Conservation (phyloP, 2,888 invertebrate genomes). For the Aphrophora alni region DNA sequence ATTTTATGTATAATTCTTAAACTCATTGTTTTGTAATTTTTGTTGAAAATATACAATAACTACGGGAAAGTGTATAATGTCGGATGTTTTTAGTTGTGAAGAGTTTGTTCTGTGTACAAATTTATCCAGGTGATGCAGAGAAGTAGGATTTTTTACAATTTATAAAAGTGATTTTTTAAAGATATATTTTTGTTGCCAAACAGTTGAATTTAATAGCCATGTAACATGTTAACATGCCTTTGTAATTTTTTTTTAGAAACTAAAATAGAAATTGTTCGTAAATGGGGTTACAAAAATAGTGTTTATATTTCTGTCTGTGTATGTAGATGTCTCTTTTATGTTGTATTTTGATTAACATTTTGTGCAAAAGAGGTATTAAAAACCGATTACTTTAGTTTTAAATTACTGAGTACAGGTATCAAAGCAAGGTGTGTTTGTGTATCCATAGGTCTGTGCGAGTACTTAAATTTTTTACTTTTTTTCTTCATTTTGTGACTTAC, state of each 20-base stretch:
- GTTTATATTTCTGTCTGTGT: neutral
- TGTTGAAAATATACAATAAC: neutral
- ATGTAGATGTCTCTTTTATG: neutral
- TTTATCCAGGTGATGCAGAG: neutral
- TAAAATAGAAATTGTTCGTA: neutral
- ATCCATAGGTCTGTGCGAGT: neutral
- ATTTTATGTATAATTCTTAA: neutral
- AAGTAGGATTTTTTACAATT: neutral
- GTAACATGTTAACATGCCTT: neutral
- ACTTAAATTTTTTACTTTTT: neutral
- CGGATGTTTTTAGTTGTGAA: neutral
- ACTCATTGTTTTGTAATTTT: neutral
- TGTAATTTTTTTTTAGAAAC: neutral
- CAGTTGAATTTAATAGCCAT: neutral
- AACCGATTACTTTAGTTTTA: neutral
- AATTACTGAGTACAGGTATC: neutral
- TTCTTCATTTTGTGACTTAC: too few species aligned
- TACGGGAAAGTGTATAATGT: neutral
- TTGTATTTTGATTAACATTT: neutral
- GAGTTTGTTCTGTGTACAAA: conserved; percentile 5
- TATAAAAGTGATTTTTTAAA: conserved; percentile 9
- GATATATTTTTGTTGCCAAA: conserved; percentile 6
- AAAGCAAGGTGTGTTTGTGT: neutral
- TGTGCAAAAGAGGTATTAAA: neutral
- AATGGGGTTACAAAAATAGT: neutral